These are phyloP conservation scores for Volucella zonaria DNA, from an alignment of 2,888 invertebrate genomes.

Conservation along the genomic window DNA sequence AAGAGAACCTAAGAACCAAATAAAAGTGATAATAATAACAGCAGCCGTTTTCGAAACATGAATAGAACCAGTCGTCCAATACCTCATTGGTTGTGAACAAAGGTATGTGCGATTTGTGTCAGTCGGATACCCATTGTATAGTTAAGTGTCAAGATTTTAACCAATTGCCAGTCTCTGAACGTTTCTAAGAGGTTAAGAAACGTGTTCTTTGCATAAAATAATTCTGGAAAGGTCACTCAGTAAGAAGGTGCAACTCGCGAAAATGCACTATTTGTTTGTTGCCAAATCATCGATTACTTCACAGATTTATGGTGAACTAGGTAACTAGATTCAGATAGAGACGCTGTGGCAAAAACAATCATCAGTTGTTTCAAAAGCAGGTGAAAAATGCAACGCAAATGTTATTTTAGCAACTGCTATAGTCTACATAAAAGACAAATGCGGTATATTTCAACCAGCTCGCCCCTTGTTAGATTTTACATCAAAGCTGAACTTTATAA, in stretches of 20 bases:
- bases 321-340: too few species aligned
- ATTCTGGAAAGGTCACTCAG: too few species aligned
- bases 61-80: background rate
- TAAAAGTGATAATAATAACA: background rate
- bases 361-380: background rate
- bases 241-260: too few species aligned
- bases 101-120: constrained; percentile 19
- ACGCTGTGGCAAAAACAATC: background rate
- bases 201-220: too few species aligned
- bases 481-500: constrained; percentile 13
- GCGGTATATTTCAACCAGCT: constrained; percentile 15
- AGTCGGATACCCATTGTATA: background rate
- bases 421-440: background rate
- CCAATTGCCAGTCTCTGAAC: too few species aligned
- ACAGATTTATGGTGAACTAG: background rate
- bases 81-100: too few species aligned
- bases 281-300: constrained; percentile 13
- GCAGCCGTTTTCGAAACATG: background rate
- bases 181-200: too few species aligned
- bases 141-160: too few species aligned
- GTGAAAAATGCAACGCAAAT: background rate
- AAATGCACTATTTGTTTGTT: background rate
- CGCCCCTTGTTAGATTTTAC: constrained; percentile 11
- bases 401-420: constrained; percentile 11
- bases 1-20: background rate